Percentiles rank a stretch among this genome's conserved stretches.
These are phyloP conservation scores for Steatornis caripensis DNA, from an alignment of 2,113 vertebrate genomes.

Conservation along the genomic window DNA sequence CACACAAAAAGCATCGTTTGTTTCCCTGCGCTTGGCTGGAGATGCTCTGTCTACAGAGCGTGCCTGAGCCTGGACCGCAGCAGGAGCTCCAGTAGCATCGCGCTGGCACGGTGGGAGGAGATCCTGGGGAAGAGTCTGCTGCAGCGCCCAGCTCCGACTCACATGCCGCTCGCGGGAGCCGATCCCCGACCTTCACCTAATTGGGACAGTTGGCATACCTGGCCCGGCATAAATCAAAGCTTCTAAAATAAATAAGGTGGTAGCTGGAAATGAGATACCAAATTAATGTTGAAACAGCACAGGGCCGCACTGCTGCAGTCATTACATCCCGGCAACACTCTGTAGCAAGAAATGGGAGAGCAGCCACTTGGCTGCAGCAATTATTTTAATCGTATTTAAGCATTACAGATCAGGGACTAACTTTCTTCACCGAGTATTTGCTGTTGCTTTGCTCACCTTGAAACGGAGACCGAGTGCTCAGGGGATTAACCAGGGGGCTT, in stretches of 20 bases:
- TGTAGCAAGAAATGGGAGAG: accelerated
- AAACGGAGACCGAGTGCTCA: not conserved
- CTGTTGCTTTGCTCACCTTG: not conserved
- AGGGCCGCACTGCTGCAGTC: not conserved
- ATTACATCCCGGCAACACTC: not conserved
- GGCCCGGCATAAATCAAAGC: not conserved
- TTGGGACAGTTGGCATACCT: not conserved
- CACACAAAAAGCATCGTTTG: accelerated
- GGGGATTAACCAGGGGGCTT: not conserved
- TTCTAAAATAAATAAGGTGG: not conserved
- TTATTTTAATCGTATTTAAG: not conserved
- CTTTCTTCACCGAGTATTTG: not conserved
- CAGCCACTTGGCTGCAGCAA: not conserved
- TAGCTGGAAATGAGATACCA: not conserved
- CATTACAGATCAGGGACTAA: not conserved
- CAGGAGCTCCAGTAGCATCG: not conserved
- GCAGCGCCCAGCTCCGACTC: accelerated
- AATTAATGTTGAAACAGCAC: not conserved
- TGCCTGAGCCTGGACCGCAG: accelerated
- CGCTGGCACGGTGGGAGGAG: too few relatives aligned
- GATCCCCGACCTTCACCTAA: not conserved
- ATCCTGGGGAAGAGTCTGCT: not conserved
- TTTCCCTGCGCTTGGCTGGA: not conserved
- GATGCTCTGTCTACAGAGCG: accelerated
- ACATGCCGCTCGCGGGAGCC: accelerated